These are phyloP conservation scores for Euura lappo DNA, from an alignment of 1,140 invertebrate genomes.

Conservation along the genomic window DNA sequence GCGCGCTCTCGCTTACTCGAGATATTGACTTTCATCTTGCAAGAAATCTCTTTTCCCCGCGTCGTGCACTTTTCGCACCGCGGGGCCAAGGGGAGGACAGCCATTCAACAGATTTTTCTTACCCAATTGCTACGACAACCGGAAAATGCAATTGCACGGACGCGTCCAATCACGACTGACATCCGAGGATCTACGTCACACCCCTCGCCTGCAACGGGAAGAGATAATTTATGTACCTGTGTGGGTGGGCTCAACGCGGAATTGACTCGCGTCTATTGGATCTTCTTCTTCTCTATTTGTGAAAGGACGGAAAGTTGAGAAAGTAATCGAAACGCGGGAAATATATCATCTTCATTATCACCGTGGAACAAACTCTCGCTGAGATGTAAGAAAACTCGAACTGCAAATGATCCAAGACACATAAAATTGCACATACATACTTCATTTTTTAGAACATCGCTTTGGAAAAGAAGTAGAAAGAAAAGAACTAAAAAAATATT, in stretches of 20 bases:
- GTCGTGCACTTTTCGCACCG: not conserved
- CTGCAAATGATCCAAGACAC: no score
- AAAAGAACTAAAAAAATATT: no score
- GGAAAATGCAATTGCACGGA: conserved; percentile 5
- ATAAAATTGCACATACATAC: no score
- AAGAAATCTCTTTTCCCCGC: not conserved
- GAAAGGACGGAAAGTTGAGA: no score
- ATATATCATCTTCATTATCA: no score
- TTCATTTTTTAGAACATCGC: no score
- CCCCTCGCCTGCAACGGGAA: not conserved
- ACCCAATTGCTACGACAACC: not conserved
- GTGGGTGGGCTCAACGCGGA: not conserved
- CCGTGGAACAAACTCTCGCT: no score
- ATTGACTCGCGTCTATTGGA: no score
- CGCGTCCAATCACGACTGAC: not conserved
- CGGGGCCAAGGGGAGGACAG: not conserved
- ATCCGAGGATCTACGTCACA: not conserved
- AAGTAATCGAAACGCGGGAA: no score
- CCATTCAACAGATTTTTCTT: not conserved
- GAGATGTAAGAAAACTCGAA: no score
- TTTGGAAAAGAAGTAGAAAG: no score
- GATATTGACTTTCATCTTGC: conserved; percentile 5
- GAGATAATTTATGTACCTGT: not conserved
- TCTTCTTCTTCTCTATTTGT: no score
- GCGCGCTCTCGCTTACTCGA: not conserved